phyloP scores from a whole-genome alignment of 2,888 invertebrate species.

The Parnassius apollo region DNA sequence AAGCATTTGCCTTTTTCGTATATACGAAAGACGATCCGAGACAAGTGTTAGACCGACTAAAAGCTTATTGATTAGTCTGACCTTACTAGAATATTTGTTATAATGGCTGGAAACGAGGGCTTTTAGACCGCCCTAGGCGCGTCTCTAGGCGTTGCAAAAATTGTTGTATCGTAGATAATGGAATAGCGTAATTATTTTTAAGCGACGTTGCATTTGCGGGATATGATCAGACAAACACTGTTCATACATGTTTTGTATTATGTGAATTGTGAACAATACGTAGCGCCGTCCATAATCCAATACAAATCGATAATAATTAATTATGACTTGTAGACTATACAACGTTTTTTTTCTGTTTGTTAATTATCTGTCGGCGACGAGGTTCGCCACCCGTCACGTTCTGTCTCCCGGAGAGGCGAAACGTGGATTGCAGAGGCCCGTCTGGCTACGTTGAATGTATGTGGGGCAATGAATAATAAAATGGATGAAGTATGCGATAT shows the following conservation, averaged over 20 bases:
- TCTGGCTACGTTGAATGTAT: too few species aligned
- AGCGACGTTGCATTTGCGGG: constrained; percentile 9
- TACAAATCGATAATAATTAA: constrained; percentile 19
- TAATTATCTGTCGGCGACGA: too few species aligned
- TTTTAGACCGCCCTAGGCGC: constrained; percentile 28
- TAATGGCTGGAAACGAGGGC: constrained; percentile 36
- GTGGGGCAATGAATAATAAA: too few species aligned
- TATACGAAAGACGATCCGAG: constrained; percentile 15
- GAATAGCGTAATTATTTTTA: constrained; percentile 21
- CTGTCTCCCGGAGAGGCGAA: too few species aligned
- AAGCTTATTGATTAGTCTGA: constrained; percentile 63
- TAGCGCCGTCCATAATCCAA: constrained; percentile 20
- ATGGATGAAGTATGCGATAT: too few species aligned
- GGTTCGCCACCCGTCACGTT: too few species aligned
- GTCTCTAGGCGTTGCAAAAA: constrained; percentile 21
- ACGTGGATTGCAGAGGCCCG: too few species aligned
- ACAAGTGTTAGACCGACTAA: constrained; percentile 38
- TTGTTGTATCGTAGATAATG: constrained; percentile 15
- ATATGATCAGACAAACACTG: constrained; percentile 17
- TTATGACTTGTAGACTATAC: not conserved
- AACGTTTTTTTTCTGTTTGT: not conserved
- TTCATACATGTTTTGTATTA: constrained; percentile 25
- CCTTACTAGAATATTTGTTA: constrained; percentile 41
- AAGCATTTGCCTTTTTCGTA: not conserved
- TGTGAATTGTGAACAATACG: constrained; percentile 13